Conservation (phyloP, 2,888 invertebrate genomes). For the Apodemia mormo region DNA sequence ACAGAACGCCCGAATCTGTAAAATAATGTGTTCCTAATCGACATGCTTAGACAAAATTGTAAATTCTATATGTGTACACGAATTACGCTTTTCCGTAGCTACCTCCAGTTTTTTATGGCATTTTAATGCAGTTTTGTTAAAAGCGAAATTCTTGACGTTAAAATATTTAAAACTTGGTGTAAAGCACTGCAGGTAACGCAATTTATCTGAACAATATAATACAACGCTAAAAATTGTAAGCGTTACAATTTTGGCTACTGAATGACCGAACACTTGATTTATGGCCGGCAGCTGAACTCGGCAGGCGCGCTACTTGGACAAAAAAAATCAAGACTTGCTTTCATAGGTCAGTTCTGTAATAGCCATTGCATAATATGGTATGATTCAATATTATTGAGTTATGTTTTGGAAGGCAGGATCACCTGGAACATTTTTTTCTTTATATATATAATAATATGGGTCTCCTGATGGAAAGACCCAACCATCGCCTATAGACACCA, state of each 20-base stretch:
- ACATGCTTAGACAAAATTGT: too few species aligned
- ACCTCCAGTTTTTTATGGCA: background rate
- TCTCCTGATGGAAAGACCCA: too few species aligned
- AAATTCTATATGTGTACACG: too few species aligned
- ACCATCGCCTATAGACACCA: too few species aligned
- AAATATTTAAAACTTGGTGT: background rate
- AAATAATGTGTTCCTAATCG: too few species aligned
- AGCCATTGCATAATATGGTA: conserved; percentile 9
- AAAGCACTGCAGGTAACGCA: conserved; percentile 14
- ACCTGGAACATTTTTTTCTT: too few species aligned
- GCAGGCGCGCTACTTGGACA: background rate
- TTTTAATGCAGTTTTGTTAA: background rate
- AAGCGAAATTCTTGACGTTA: background rate
- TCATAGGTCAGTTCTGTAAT: conserved; percentile 8
- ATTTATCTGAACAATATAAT: conserved; percentile 25
- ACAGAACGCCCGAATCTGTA: too few species aligned
- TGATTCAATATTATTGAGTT: background rate
- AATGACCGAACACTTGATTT: conserved; percentile 58
- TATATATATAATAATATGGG: too few species aligned
- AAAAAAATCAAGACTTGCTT: conserved; percentile 6
- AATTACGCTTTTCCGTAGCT: too few species aligned
- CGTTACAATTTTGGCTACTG: conserved; percentile 47
- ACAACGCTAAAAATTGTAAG: conserved; percentile 27
- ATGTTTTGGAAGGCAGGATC: background rate
- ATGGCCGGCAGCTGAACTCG: conserved; percentile 56